Evolutionary conservation across 2,113 vertebrate genomes (phyloP).

Genomic region (Megaleporinus macrocephalus): DNA sequence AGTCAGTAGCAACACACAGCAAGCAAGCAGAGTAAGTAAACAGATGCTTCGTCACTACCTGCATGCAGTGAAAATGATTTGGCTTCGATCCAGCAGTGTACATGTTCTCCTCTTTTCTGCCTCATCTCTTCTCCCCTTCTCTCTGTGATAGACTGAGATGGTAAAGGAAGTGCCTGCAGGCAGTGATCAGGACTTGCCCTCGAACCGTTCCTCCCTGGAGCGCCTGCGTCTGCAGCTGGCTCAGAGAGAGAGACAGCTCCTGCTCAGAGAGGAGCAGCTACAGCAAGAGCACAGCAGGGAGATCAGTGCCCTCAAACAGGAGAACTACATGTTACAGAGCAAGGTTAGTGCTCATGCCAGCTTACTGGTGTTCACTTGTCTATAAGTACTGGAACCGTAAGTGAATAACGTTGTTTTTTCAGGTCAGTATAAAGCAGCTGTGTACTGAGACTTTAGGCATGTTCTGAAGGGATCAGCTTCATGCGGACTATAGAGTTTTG

Average conservation of each 20-base stretch:
- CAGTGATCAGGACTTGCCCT: slow-evolving; percentile 40
- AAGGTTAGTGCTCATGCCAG: slow-evolving; percentile 76
- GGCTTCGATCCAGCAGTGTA: neutral
- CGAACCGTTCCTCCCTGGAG: slow-evolving; percentile 71
- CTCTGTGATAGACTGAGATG: neutral
- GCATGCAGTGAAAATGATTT: neutral
- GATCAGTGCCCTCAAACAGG: slow-evolving; percentile 79
- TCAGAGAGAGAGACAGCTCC: slow-evolving; percentile 77
- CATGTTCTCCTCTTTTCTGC: neutral
- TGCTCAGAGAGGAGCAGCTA: slow-evolving; percentile 68
- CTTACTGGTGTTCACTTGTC: neutral
- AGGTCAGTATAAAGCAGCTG: too few species aligned
- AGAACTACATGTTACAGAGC: slow-evolving; percentile 88
- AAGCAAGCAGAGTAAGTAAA: slow-evolving; percentile 29
- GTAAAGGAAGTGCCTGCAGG: slow-evolving; percentile 33
- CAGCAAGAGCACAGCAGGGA: slow-evolving; percentile 78
- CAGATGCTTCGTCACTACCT: neutral
- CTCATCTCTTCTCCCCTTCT: too few species aligned
- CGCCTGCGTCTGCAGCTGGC: slow-evolving; percentile 75
- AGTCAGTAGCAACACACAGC: slow-evolving; percentile 1
- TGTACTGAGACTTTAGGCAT: too few species aligned
- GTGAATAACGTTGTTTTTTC: neutral
- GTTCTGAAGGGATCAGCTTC: too few species aligned
- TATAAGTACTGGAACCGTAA: too few species aligned
- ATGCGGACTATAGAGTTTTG: too few species aligned